Percentiles rank a stretch among this genome's conserved stretches.
Evolutionary conservation across 2,113 vertebrate species (phyloP).

Genomic region (Micronisus gabar): DNA sequence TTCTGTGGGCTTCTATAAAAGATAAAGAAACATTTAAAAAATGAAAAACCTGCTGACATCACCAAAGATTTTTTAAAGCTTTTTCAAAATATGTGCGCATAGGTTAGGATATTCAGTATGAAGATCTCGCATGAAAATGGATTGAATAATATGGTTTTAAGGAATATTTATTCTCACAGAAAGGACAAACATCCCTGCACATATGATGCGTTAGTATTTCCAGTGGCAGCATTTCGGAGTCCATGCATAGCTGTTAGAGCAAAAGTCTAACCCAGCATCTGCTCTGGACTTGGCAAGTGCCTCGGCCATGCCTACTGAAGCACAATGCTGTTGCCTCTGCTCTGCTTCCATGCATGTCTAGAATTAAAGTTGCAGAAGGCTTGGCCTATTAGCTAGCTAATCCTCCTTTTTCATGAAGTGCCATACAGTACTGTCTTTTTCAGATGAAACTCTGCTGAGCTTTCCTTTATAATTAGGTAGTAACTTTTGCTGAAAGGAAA

Average conservation of each 20-base stretch:
- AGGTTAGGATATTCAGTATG: background rate
- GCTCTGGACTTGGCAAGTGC: background rate
- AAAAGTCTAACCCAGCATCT: background rate
- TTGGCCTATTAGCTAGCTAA: background rate
- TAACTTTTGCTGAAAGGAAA: background rate
- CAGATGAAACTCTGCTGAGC: background rate
- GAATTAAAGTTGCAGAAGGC: background rate
- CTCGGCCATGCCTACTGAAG: background rate
- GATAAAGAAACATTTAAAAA: background rate
- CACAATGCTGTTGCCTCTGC: background rate
- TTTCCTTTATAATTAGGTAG: background rate
- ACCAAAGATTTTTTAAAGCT: background rate
- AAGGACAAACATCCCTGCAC: background rate
- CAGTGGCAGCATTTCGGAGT: background rate
- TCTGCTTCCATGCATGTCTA: background rate
- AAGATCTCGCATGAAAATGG: background rate
- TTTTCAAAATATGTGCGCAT: background rate
- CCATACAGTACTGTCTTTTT: background rate
- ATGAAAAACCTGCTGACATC: background rate
- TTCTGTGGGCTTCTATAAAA: background rate
- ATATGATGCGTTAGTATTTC: background rate
- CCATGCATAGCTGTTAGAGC: background rate
- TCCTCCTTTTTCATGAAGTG: background rate
- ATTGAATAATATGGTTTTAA: background rate
- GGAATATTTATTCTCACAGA: background rate